phyloP scores from a whole-genome alignment of 2,113 vertebrate genomes.

The Procavia capensis region DNA sequence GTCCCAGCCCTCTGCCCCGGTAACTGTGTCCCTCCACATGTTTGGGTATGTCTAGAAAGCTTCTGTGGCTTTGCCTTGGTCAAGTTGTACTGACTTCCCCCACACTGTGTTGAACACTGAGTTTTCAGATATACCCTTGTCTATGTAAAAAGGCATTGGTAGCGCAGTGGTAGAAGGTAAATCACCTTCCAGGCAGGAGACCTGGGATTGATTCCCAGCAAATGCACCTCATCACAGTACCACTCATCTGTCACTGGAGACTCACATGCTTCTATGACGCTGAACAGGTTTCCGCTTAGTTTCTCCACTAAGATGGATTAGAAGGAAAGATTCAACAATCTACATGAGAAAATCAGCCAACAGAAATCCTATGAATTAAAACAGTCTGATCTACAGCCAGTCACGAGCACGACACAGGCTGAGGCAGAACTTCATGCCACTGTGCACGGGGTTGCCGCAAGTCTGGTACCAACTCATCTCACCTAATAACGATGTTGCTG shows the following conservation, averaged over 20 bases:
- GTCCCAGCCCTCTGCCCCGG: too few relatives aligned
- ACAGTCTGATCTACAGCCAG: background rate
- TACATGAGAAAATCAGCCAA: background rate
- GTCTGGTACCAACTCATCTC: background rate
- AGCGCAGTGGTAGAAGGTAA: background rate
- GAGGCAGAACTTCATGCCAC: background rate
- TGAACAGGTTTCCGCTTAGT: background rate
- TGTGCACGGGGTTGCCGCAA: background rate
- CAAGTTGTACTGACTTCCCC: too few relatives aligned
- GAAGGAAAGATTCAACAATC: background rate
- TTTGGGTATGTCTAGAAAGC: too few relatives aligned
- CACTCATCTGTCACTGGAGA: background rate
- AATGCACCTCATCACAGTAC: background rate
- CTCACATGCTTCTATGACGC: background rate
- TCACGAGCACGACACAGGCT: background rate
- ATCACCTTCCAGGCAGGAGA: background rate
- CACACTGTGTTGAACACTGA: background rate
- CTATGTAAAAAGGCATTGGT: background rate
- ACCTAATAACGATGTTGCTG: background rate
- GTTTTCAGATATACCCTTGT: background rate
- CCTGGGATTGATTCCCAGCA: background rate
- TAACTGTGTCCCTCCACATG: too few relatives aligned
- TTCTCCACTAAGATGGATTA: background rate
- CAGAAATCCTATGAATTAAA: background rate
- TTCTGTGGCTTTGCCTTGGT: too few relatives aligned